Evolutionary conservation across 64 coral and sea anemone genomes (phyloP), one percentile per base, ranked within the genome.

Genomic region (Astreopora myriophthalma): DNA sequence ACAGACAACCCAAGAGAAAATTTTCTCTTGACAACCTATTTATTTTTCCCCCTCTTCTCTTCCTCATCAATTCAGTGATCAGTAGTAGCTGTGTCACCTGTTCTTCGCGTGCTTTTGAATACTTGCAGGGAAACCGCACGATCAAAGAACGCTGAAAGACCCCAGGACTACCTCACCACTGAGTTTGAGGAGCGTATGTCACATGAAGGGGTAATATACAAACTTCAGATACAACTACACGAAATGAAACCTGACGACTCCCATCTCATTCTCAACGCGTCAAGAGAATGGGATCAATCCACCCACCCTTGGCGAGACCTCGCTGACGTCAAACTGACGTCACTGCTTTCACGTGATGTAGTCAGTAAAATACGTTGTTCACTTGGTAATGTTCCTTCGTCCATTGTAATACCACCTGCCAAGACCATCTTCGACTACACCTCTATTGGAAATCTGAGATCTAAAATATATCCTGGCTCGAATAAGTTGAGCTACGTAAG

Each of bases 291-390:
- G 93, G 87, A 94, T 69, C 86, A 85, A 35, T 22, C 11, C n/a
- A 85, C 93, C 30, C 87, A 94, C n/a, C 93, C 93, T 51, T 94
- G 93, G 93, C 49, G 84, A 42, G 87, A 94, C 51, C 88, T 94
- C 5, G 88, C 88, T 42, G 93, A 94, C 3, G 79, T 94, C 20
- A 86, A 58, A 35, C 71, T 94, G 26, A 76, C 34, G 8, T 89
- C 93, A 36, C 67, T 76, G 8, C 71, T 94, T 40, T 78, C 93
- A 57, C 22, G 42, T 74, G 71, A 94, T 11, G 93, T 86, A 5
- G 0, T 89, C 30, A 71, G 89, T 8, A 16, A 78, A 0, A 94
- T 87, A n/a, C 80, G 87, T 34, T 90, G 24, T 49, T 89, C 30
- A 23, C 36, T 94, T 27, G 79, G 16, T 51, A 94, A 94, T 69